These are phyloP conservation scores for Pegea sp. DNA, from an alignment of 23 tunicate genomes.

Conservation along the genomic window DNA sequence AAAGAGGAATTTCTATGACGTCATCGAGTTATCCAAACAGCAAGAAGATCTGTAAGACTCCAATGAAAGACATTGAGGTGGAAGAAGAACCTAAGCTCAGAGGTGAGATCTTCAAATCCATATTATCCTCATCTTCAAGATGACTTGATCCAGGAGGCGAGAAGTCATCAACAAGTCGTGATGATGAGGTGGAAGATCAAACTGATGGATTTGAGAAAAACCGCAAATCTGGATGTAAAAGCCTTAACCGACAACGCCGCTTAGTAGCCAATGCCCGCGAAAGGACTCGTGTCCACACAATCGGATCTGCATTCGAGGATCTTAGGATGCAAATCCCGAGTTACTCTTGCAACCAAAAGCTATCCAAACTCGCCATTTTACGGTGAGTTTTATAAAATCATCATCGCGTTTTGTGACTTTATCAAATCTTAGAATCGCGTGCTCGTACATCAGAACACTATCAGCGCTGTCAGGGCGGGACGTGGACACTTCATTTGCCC, in stretches of 20 bases:
- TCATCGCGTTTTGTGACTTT: neutral
- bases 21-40: too few relatives aligned
- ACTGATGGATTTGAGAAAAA: too few relatives aligned
- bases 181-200: too few relatives aligned
- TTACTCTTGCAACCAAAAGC: slow-evolving; percentile 94
- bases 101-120: too few relatives aligned
- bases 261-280: slow-evolving; percentile 96
- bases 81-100: too few relatives aligned
- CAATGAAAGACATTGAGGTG: too few relatives aligned
- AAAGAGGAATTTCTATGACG: too few relatives aligned
- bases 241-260: slow-evolving; percentile 81
- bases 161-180: too few relatives aligned
- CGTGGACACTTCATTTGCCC: slow-evolving; percentile 29
- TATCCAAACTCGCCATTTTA: slow-evolving; percentile 92
- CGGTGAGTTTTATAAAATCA: slow-evolving; percentile 18
- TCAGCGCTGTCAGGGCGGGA: slow-evolving; percentile 77
- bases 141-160: too few relatives aligned
- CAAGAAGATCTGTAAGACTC: too few relatives aligned
- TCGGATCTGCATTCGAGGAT: slow-evolving; percentile 95
- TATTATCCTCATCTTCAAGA: too few relatives aligned
- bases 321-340: slow-evolving; percentile 86
- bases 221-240: too few relatives aligned
- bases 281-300: slow-evolving; percentile 98
- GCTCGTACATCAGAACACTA: slow-evolving; percentile 79
- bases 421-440: slow-evolving; percentile 60